Conservation (phyloP, 2,888 invertebrate species). For the Leptogaster cylindrica region DNA sequence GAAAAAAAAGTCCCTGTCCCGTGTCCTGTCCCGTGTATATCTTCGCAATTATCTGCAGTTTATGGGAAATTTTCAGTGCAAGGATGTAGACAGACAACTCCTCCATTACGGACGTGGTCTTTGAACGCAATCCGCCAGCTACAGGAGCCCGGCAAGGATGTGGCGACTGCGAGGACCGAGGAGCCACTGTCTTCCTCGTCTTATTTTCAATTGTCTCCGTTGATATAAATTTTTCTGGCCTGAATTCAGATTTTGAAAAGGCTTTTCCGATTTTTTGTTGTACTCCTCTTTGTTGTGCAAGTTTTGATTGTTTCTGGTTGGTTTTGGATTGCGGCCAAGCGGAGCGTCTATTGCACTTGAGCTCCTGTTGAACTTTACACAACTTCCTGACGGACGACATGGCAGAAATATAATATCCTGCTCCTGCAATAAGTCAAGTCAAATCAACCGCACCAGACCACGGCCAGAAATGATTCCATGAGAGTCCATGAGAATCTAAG, state of each 20-base stretch:
- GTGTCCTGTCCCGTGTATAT: too few species aligned
- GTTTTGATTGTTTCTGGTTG: slow-evolving; percentile 15
- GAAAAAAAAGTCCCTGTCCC: too few species aligned
- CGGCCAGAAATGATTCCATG: not conserved
- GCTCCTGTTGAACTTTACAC: not conserved
- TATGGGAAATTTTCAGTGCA: too few species aligned
- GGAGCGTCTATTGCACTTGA: slow-evolving; percentile 16
- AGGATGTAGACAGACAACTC: too few species aligned
- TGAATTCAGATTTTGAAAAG: slow-evolving; percentile 1
- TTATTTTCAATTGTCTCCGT: not conserved
- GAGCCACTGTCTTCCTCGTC: too few species aligned
- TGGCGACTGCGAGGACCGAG: too few species aligned
- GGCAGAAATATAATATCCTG: slow-evolving; percentile 1
- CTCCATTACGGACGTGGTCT: too few species aligned
- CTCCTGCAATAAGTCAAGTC: too few species aligned
- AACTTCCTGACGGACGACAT: not conserved
- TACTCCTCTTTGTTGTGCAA: not conserved
- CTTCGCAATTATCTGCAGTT: too few species aligned
- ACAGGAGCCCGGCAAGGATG: too few species aligned
- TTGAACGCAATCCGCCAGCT: too few species aligned
- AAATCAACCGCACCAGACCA: not conserved
- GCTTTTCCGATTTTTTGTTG: not conserved
- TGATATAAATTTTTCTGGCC: slow-evolving; percentile 9
- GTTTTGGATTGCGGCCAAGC: slow-evolving; percentile 15
- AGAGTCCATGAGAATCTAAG: not conserved